Base-by-base conservation (phyloP, 2,888 invertebrate genomes). In the Congeria kusceri region DNA sequence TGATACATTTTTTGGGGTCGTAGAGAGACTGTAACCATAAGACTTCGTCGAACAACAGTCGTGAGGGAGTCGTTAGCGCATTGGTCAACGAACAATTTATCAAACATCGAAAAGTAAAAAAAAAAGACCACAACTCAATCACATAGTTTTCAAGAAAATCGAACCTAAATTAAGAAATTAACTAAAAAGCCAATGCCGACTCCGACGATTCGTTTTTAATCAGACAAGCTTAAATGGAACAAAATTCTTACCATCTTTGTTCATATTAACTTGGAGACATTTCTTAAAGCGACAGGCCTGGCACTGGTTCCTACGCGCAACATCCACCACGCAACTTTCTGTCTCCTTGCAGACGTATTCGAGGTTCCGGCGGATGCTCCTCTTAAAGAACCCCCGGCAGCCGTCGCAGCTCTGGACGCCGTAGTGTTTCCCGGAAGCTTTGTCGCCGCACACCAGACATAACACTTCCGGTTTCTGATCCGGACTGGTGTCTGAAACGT, bases 311-410 rank as follows among this genome's bases (percentile, higher is more conserved):
- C 98, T 94, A 64, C 98, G 95, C 0, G 97, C 97, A 2, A 98
- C 97, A 91, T 98, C 98, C 25, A 98, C 98, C 3, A 98, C 95
- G 91, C 98, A 98, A 0, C 95, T 95, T 0, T 97, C 96, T 85
- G 95, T 96, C 93, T 98, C 98, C 93, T 98, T 98, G 94, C 98
- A 98, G 7, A 97, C 96, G 94, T 98, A 98, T 92, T 97, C 97
- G 90, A 98, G 94, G 93, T 97, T 97, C 88, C 98, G 90, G 92
- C 98, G 95, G 87, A 98, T 97, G 91, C 97, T 97, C 85, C 98
- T 94, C 93, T 98, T 98, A 95, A 98, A 98, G 94, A 98, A 98
- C 4, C 98, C 98, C 65, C 98, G 95, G 80, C 95, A 95, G 0
- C 95, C 95, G 83, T 95, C 95, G 86, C 95, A 95, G 71, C 94